phyloP scores from a whole-genome alignment of 2,797 vertebrate genomes.

The Arnoldichthys spilopterus region DNA sequence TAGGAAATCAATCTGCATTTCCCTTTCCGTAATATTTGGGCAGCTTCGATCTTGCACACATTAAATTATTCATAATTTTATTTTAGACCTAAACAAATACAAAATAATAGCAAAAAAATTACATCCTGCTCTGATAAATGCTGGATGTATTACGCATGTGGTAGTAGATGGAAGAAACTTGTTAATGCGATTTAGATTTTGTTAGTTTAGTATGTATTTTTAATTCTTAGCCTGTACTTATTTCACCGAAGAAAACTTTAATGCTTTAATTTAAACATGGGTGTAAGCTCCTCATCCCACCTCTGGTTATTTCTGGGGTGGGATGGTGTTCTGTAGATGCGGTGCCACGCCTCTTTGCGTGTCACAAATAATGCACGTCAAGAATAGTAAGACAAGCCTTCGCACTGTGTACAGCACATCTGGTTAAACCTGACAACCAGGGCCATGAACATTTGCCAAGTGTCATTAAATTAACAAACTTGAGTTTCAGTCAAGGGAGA shows the following conservation, averaged over 20 bases:
- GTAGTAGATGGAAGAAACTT: too few species aligned
- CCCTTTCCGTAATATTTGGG: too few species aligned
- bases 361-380: background rate
- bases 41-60: too few species aligned
- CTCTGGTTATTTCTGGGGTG: background rate
- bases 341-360: slow-evolving; percentile 7
- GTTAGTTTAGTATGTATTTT: background rate
- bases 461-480: slow-evolving; percentile 50
- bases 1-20: too few species aligned
- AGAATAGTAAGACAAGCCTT: background rate
- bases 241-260: background rate
- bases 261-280: background rate
- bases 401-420: slow-evolving; percentile 22
- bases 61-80: too few species aligned
- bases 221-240: background rate
- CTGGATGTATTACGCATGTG: too few species aligned
- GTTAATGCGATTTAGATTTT: background rate
- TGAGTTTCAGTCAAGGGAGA: slow-evolving; percentile 47
- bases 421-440: slow-evolving; percentile 14
- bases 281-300: background rate
- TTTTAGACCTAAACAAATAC: too few species aligned
- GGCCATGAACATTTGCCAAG: slow-evolving; percentile 31
- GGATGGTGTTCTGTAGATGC: background rate
- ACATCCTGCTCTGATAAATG: too few species aligned
- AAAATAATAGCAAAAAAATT: too few species aligned